Base-by-base conservation (phyloP, 2,113 vertebrate species). In the Notarius lentiginosus region DNA sequence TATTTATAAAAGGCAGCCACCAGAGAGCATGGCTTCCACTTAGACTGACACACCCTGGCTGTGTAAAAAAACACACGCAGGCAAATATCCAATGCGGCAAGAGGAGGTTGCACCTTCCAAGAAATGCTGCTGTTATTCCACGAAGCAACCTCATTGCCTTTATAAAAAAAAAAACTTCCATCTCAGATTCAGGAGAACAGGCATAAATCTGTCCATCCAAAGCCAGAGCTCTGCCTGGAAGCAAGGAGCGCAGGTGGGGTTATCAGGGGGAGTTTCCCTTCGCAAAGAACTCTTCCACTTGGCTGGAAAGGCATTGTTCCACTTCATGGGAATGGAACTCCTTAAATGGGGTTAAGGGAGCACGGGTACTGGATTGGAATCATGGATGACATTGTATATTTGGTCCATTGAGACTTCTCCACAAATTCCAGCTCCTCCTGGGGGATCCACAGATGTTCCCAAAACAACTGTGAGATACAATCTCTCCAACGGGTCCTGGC, bases 181-280 rank as follows among this genome's bases (percentile, higher is more conserved):
- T 47, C 68, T 70, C 49, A 53, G 18, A 24, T 27, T 81, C 75
- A 84, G 65, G 41, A 53, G 75, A 34, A 86, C 84, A 93, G 89
- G 89, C 88, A 85, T 83, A 90, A 89, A 92, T 90, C 34, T 55
- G 87, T 84, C 86, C 90, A 92, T 92, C 89, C 51, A 86, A 89
- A 82, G 86, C 87, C 60, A 65, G 51, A 88, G 85, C 83, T 47
- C 34, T 82, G 55, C 66, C 79, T 82, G 86, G 86, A 87, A 87
- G n/a, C 56, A 70, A 18, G 6, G 47, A 22, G 51, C 22, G 7
- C 75, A 81, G 68, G 58, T 86, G 87, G 75, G 87, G 76, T 85
- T 89, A 90, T 92, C 89, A 68, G 9, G 58, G 88, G 91, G 89
- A 92, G 86, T 88, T 91, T 88, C 90, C 91, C 88, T 53, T 41